Evolutionary conservation across 1,140 invertebrate genomes (phyloP).

Genomic region (Microplitis mediator): DNA sequence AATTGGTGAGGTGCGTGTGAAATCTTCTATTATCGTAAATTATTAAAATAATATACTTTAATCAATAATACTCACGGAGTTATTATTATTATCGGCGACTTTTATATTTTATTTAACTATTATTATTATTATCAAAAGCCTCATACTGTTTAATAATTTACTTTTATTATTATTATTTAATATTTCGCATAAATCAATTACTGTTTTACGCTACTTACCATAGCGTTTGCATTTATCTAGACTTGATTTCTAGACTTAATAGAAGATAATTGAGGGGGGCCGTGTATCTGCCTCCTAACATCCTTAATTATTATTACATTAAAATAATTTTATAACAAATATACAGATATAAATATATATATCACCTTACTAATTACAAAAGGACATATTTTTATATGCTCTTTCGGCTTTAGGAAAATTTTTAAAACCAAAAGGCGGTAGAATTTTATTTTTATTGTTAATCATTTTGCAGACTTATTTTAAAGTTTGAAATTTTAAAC

Average conservation of each 20-base stretch:
- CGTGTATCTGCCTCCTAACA: constrained; percentile 16
- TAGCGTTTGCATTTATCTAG: constrained; percentile 15
- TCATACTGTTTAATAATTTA: too few relatives aligned
- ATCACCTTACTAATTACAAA: too few relatives aligned
- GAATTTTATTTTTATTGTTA: too few relatives aligned
- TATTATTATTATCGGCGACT: background rate
- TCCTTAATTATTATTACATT: background rate
- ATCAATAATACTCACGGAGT: constrained; percentile 7
- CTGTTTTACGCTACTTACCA: constrained; percentile 57
- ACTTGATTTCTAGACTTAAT: background rate
- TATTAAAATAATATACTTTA: background rate
- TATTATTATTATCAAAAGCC: too few relatives aligned
- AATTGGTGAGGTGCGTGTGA: background rate
- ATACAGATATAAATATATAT: too few relatives aligned
- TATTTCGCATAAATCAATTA: constrained; percentile 38
- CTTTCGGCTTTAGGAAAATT: too few relatives aligned
- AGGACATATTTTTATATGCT: too few relatives aligned
- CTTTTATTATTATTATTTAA: background rate
- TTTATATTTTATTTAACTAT: background rate
- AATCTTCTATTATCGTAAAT: too few relatives aligned
- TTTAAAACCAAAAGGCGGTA: too few relatives aligned
- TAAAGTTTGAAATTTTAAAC: too few relatives aligned
- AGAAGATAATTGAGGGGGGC: constrained; percentile 10
- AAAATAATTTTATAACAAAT: too few relatives aligned
- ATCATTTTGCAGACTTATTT: too few relatives aligned